These are phyloP conservation scores for Lamprologus speciosus DNA, from an alignment of 2,113 vertebrate species.

Conservation along the genomic window DNA sequence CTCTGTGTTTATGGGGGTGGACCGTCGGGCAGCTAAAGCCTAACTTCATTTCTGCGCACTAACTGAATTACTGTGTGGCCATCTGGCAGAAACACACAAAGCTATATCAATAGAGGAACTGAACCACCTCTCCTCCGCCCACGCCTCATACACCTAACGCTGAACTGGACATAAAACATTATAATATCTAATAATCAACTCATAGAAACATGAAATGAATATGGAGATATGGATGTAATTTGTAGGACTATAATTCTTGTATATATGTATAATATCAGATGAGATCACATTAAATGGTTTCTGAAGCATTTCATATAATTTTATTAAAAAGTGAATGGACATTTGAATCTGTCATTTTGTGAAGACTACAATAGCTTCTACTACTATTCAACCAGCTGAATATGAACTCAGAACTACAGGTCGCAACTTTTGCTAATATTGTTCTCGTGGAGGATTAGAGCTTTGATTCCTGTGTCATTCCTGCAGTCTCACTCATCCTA, in stretches of 20 bases:
- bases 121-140: not conserved
- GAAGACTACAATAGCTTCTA: not conserved
- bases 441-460: not conserved
- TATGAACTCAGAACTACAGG: not conserved
- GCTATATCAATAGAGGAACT: not conserved
- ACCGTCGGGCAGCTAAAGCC: not conserved
- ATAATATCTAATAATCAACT: not conserved
- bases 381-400: not conserved
- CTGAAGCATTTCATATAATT: not conserved
- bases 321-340: not conserved
- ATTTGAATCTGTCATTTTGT: not conserved
- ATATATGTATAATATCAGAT: not conserved
- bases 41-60: conserved; percentile 25
- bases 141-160: not conserved
- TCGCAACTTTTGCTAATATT: not conserved
- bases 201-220: not conserved
- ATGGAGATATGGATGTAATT: not conserved
- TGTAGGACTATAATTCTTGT: not conserved
- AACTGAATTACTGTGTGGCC: conserved; percentile 22
- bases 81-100: not conserved
- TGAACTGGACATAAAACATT: not conserved
- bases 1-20: not conserved
- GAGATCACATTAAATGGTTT: not conserved
- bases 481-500: not conserved
- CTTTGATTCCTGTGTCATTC: not conserved